A percentile compares a stretch with the other conserved stretches of the same genome.
These are phyloP conservation scores for Labrus mixtus DNA, from an alignment of 2,113 vertebrate genomes.

Conservation along the genomic window DNA sequence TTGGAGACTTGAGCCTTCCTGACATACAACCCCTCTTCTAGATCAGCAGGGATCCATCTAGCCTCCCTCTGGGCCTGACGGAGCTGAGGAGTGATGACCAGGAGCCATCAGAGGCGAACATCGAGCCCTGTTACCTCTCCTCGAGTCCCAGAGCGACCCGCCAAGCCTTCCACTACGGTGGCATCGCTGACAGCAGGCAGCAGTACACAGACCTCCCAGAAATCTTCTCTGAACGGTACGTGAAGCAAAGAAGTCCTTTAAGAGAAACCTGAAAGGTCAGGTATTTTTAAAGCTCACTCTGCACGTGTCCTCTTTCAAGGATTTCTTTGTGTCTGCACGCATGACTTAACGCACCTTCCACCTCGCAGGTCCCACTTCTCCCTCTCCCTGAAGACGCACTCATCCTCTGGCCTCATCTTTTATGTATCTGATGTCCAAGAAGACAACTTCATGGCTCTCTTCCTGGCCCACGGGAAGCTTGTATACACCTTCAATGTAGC, in stretches of 20 bases:
- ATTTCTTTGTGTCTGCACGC: constrained; percentile 7
- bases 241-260: neutral
- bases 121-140: constrained; percentile 85
- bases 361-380: constrained; percentile 90
- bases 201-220: constrained; percentile 88
- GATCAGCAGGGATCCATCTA: constrained; percentile 86
- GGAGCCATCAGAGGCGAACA: constrained; percentile 63
- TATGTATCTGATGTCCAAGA: constrained; percentile 90
- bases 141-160: constrained; percentile 82
- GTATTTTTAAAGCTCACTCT: neutral
- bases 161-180: constrained; percentile 88
- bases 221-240: constrained; percentile 88
- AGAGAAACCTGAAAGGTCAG: constrained; percentile 10
- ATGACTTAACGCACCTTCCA: constrained; percentile 7
- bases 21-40: constrained; percentile 52
- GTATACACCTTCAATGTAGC: constrained; percentile 90
- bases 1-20: neutral
- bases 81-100: constrained; percentile 80
- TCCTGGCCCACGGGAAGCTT: constrained; percentile 89
- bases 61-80: constrained; percentile 73
- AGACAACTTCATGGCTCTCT: constrained; percentile 90
- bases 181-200: constrained; percentile 91
- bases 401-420: constrained; percentile 91
- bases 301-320: neutral
- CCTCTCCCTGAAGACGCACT: constrained; percentile 91